These are phyloP conservation scores for Drosophila rubida DNA, from an alignment of 2,888 invertebrate genomes.

Conservation along the genomic window DNA sequence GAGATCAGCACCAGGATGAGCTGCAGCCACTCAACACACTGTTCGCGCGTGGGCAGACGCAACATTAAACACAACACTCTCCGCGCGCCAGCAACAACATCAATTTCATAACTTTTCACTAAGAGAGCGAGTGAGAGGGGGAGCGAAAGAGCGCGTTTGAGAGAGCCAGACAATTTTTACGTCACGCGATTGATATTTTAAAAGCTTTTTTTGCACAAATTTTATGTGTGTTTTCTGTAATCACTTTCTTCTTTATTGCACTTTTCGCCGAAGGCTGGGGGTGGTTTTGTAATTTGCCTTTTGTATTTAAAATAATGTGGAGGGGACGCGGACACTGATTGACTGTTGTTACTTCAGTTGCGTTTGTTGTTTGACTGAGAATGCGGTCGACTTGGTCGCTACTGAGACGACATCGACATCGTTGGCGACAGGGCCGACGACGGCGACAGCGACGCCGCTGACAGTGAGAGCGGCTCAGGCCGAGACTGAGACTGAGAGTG, in stretches of 20 bases:
- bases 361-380: slow-evolving; percentile 77
- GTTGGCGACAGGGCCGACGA: slow-evolving; percentile 18
- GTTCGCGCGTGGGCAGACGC: slow-evolving; percentile 55
- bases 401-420: slow-evolving; percentile 38
- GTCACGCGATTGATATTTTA: slow-evolving; percentile 22
- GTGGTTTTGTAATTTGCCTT: slow-evolving; percentile 16
- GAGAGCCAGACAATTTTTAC: slow-evolving; percentile 7
- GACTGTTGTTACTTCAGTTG: slow-evolving; percentile 72
- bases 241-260: slow-evolving; percentile 41
- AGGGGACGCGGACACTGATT: slow-evolving; percentile 53
- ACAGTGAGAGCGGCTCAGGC: slow-evolving; percentile 46
- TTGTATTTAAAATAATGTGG: slow-evolving; percentile 15
- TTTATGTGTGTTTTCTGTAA: slow-evolving; percentile 21
- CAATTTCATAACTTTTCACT: slow-evolving; percentile 55
- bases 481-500: slow-evolving; percentile 52
- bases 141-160: slow-evolving; percentile 5
- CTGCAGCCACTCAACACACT: slow-evolving; percentile 77
- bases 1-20: slow-evolving; percentile 76
- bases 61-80: slow-evolving; percentile 58
- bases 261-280: slow-evolving; percentile 11
- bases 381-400: slow-evolving; percentile 61
- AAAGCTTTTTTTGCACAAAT: slow-evolving; percentile 29
- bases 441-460: slow-evolving; percentile 33
- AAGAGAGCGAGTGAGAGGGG: slow-evolving; percentile 12
- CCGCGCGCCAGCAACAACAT: slow-evolving; percentile 24